Evolutionary conservation across 2,797 vertebrate genomes (phyloP).

Genomic region (Amazona finschi): DNA sequence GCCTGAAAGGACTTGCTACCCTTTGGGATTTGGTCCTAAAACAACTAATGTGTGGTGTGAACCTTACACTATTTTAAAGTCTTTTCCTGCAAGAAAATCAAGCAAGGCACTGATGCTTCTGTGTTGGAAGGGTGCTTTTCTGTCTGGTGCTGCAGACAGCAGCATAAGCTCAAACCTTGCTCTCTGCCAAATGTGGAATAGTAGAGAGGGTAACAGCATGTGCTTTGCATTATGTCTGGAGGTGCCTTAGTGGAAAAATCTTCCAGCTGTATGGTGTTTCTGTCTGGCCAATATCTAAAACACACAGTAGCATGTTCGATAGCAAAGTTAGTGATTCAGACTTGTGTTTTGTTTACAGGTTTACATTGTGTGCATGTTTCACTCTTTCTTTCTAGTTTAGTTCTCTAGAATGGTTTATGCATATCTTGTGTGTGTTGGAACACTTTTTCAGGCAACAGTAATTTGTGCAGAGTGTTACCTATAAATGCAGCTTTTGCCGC

Average conservation of each 20-base stretch:
- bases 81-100: neutral
- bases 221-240: constrained; percentile 83
- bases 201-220: constrained; percentile 80
- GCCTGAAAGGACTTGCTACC: neutral
- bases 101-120: neutral
- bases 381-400: neutral
- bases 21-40: neutral
- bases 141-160: constrained; percentile 77
- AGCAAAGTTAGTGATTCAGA: neutral
- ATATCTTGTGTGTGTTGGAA: neutral
- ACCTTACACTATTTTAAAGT: neutral
- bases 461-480: neutral
- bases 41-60: neutral
- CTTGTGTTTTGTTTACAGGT: neutral
- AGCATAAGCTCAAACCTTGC: constrained; percentile 70
- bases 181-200: constrained; percentile 79
- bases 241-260: constrained; percentile 78
- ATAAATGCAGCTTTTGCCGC: neutral
- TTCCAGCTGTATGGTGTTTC: constrained; percentile 17
- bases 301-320: neutral
- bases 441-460: neutral
- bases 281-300: neutral
- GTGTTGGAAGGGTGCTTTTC: constrained; percentile 17
- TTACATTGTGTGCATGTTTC: neutral
- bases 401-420: neutral